A percentile compares a stretch with the other conserved stretches of the same genome.
Conservation (phyloP, 2,888 invertebrate species). For the Stenodema calcarata region DNA sequence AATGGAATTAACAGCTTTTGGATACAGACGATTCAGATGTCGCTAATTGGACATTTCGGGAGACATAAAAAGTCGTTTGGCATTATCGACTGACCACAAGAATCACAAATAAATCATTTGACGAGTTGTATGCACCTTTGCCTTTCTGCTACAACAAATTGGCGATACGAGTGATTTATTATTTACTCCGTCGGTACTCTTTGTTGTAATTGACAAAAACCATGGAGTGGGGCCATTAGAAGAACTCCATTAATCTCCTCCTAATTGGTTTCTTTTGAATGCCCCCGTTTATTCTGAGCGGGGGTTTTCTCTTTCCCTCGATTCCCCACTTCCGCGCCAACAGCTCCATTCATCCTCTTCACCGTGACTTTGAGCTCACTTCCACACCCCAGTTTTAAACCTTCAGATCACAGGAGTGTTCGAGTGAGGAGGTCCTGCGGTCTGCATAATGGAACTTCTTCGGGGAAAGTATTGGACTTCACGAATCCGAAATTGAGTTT, state of each 20-base stretch:
- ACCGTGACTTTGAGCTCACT: neutral
- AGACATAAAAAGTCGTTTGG: no score
- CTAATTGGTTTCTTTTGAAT: constrained; percentile 37
- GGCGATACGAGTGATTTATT: neutral
- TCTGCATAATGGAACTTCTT: neutral
- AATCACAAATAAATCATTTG: no score
- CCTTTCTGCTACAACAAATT: neutral
- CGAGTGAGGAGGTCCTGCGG: neutral
- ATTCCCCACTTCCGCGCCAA: neutral
- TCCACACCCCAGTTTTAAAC: neutral
- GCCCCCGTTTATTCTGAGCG: constrained; percentile 10
- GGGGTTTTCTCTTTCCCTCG: neutral
- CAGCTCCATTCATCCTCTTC: constrained; percentile 3
- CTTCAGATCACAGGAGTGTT: neutral
- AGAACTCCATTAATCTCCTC: constrained; percentile 15
- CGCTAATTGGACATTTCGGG: no score
- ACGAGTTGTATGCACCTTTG: no score
- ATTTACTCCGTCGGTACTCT: neutral
- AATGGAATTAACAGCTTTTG: no score
- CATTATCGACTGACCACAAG: no score
- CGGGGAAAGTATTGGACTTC: neutral
- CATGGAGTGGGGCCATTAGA: constrained; percentile 11
- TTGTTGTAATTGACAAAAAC: neutral
- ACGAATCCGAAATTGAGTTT: neutral
- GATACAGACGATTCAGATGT: no score